These are phyloP conservation scores for Ceratina calcarata DNA, from an alignment of 1,140 invertebrate genomes.

Conservation along the genomic window DNA sequence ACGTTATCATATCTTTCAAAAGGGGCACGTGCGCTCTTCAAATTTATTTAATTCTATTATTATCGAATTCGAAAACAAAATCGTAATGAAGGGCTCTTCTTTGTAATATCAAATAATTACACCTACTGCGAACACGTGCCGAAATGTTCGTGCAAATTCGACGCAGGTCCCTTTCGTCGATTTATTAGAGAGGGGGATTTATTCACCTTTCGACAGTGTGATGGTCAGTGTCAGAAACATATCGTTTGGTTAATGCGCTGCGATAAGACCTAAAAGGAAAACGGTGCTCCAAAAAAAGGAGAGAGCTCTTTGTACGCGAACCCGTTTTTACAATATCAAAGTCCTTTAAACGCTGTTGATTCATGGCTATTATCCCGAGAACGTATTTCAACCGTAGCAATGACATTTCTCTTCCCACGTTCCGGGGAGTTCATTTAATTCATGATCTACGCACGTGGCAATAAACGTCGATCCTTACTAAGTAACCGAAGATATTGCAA, in stretches of 20 bases:
- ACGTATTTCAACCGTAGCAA: not conserved
- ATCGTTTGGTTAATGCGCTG: not conserved
- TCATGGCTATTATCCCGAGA: not conserved
- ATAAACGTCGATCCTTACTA: too few relatives aligned
- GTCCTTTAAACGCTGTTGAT: slow-evolving; percentile 15
- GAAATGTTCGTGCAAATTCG: too few relatives aligned
- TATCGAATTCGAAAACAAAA: not conserved
- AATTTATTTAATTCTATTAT: not conserved
- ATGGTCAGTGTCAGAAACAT: not conserved
- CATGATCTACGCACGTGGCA: too few relatives aligned
- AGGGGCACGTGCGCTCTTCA: not conserved
- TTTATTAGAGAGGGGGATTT: not conserved
- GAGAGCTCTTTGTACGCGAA: slow-evolving; percentile 19
- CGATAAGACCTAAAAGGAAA: slow-evolving; percentile 19
- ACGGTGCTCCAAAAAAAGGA: not conserved
- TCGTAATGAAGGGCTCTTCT: too few relatives aligned
- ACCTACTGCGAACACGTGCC: too few relatives aligned
- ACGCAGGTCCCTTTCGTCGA: not conserved
- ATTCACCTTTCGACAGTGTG: not conserved
- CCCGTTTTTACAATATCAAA: slow-evolving; percentile 20
- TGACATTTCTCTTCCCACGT: not conserved
- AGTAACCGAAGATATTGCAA: not conserved
- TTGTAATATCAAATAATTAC: too few relatives aligned
- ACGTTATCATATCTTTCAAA: slow-evolving; percentile 8
- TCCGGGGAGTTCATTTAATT: too few relatives aligned